Base-by-base conservation (phyloP, 2,797 vertebrate species). In the Picus viridis region DNA sequence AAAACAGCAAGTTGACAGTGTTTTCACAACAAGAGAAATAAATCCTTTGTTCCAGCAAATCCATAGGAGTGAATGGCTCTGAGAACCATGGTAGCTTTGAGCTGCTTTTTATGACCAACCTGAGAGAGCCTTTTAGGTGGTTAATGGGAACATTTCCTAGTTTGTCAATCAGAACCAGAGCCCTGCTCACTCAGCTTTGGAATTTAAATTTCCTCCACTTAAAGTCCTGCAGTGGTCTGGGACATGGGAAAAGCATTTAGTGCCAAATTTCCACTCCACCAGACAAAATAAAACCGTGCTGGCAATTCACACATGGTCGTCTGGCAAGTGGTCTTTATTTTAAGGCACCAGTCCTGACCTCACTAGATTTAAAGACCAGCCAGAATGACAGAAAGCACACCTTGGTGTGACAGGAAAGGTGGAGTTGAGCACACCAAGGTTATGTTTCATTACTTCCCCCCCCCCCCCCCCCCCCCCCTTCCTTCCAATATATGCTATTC, bases 241-340 rank as follows among this genome's bases (percentile, higher is more conserved):
- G 96, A 96, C 88, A 90, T 95, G 90, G 96, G 89, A 87, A 96
- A 94, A 94, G 43, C 32, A n/a, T 69, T 93, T 29, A 72, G 69
- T 93, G 97, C 97, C 97, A 98, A 94, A 94, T 96, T 97, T 97
- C 95, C 85, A 96, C 94, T 95, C 72, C 80, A 96, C 88, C 93
- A 97, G 97, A 97, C 96, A 97, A 96, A 98, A 98, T 92, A 96
- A 97, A 97, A 97, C 94, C 56, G 86, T 94, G 88, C 90, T 97
- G 96, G 96, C 63, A 2, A 93, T 90, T 96, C 92, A 97, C 94
- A 96, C 92, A 92, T 64, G 39, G 89, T 83, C 94, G 93, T 95
- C 96, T 97, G 96, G 96, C 95, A 96, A 91, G 62, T 69, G 91
- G 75, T 59, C 65, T 96, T 91, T 85, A 88, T 92, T 97, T 95